Evolutionary conservation across 2,797 vertebrate genomes (phyloP), one percentile per base, ranked within the genome.

Genomic region (Cetoscarus ocellatus): DNA sequence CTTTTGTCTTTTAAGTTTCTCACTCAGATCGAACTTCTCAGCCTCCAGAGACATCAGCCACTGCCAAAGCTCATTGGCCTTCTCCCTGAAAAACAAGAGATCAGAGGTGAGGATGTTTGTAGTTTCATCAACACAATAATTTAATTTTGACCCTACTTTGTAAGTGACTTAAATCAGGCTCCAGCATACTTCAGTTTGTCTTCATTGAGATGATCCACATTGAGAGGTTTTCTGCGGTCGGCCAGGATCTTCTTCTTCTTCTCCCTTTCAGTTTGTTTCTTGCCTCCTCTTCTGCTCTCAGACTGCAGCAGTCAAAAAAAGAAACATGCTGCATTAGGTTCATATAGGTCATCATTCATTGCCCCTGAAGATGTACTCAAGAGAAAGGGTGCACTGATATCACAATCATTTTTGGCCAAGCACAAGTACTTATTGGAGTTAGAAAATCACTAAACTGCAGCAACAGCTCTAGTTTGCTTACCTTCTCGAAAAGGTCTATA

Each of bases 221-320:
- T 97, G 39, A 99, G 94, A 1, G 95, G 80, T 91, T 99, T 99
- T 88, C 93, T 96, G 59, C 98, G 96, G 0, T 99, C 98, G 0
- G 98, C 97, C 86, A 99, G 92, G 69, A 97, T 92, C 93, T 98
- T 99, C 96, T 97, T 99, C 94, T 99, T 99, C 17, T 97, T 96
- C 93, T 99, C 98, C 67, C 98, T 96, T 85, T 97, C 98, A 0
- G 98, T 99, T 89, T 98, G 97, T 88, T 99, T 99, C 94, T 99
- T 99, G 60, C 91, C 98, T 91, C 97, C 94, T 91, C 58, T 93
- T 56, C 87, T 91, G 64, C 9, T 82, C 3, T 95, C 95, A 43
- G 14, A 66, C 93, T 95, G 85, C 36, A 27, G 63, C 35, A 9
- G 3, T 52, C 35, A 27, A 49, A 71, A 4, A 61, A 67, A 52